Percentiles rank a stretch among this genome's conserved stretches.
These are phyloP conservation scores for Bujurquina vittata DNA, from an alignment of 2,113 vertebrate genomes.

Conservation along the genomic window DNA sequence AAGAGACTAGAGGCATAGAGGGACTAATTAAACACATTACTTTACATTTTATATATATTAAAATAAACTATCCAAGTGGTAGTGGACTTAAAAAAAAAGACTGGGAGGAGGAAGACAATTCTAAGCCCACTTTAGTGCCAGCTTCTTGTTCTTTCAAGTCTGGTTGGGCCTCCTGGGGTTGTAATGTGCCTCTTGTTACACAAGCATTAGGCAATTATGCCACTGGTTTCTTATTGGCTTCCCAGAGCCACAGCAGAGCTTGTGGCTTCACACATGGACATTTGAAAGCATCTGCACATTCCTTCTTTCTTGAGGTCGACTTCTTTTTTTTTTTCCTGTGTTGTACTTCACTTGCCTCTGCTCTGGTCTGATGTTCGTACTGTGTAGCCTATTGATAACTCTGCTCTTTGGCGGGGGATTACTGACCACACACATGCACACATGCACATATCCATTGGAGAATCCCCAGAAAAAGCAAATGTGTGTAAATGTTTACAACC, in stretches of 20 bases:
- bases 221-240: constrained; percentile 73
- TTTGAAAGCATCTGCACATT: constrained; percentile 74
- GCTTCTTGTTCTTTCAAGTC: constrained; percentile 67
- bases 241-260: constrained; percentile 69
- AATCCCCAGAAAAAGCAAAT: neutral
- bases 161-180: constrained; percentile 71
- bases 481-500: neutral
- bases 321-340: constrained; percentile 9
- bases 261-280: constrained; percentile 76
- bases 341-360: constrained; percentile 29
- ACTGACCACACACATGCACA: constrained; percentile 1
- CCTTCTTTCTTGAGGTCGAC: constrained; percentile 54
- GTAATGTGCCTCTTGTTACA: constrained; percentile 80
- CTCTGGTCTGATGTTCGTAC: constrained; percentile 43
- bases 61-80: neutral
- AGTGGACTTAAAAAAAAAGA: constrained; percentile 21
- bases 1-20: neutral
- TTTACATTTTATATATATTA: neutral
- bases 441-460: neutral
- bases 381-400: constrained; percentile 37
- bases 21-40: neutral
- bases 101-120: constrained; percentile 29
- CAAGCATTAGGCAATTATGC: constrained; percentile 77
- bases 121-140: constrained; percentile 47
- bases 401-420: neutral